Evolutionary conservation across 2,888 invertebrate species (phyloP), one percentile per base, ranked within the genome.

Genomic region (Campoletis raptor): DNA sequence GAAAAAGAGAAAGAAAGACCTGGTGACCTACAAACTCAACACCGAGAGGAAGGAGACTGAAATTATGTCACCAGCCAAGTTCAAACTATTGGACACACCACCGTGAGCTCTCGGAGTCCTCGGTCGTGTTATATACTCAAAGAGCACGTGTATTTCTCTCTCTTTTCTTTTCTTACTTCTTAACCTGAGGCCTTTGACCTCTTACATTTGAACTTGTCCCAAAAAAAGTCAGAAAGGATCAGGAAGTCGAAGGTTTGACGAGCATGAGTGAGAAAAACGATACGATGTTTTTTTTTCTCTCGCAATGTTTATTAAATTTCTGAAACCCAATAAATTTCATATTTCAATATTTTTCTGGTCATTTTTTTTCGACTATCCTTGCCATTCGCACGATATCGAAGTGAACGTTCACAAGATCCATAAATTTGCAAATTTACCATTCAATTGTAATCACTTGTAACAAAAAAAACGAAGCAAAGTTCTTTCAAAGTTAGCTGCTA

Each of bases 21-120:
- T 30, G 54, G 81, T 86, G 86, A 86, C 86, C 86, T 84, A 86
- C 81, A 86, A 86, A 86, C 77, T 74, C 81, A 24, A 40, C 67
- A 40, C 72, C 45, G 40, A 77, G 83, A 84, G 81, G 84, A 74
- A 78, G 77, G 81, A 83, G 76, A 79, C 72, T 74, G 79, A 84
- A 86, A 86, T 86, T 86, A 86, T 86, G 86, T 86, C 86, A 86
- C 84, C 69, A 81, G 86, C 83, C 86, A 86, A 84, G 86, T 84
- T 84, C 86, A 84, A 84, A 74, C 84, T 81, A 86, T 86, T 78
- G 77, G 52, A 76, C 70, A 57, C 61, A 80, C 57, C 45, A 72
- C 45, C 36, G 74, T 42, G 69, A 73, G 57, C 85, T 61, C 69
- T 40, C n/a, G 15, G 15, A 67, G 45, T 66, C 48, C 52, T 74